These are phyloP conservation scores for Callaeas wilsoni DNA, from an alignment of 2,113 vertebrate genomes.

Conservation along the genomic window DNA sequence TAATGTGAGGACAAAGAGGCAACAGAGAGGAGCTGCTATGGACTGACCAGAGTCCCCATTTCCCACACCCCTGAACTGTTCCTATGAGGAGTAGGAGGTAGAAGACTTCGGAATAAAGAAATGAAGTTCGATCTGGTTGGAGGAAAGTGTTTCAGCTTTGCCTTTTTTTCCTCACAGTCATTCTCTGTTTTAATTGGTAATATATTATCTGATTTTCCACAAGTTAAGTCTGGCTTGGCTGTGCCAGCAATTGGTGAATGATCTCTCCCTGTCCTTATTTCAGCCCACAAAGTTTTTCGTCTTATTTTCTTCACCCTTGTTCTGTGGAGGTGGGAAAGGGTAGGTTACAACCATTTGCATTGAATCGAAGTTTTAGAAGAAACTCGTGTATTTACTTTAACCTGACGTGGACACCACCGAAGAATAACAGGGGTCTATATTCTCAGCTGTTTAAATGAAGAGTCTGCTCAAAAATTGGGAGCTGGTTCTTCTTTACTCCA, in stretches of 20 bases:
- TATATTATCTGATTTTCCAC: background rate
- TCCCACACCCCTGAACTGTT: rapidly evolving
- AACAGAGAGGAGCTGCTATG: background rate
- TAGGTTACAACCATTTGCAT: background rate
- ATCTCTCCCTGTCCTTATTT: background rate
- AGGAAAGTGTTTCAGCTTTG: background rate
- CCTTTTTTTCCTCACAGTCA: background rate
- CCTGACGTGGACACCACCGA: background rate
- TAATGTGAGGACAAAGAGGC: background rate
- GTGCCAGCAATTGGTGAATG: rapidly evolving
- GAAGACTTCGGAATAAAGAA: background rate
- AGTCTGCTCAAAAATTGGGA: background rate
- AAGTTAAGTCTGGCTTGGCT: background rate
- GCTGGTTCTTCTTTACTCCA: background rate
- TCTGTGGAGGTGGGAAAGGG: rapidly evolving
- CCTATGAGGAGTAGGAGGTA: rapidly evolving
- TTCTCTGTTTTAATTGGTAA: background rate
- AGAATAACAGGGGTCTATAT: background rate
- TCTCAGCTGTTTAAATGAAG: background rate
- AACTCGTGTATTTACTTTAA: background rate
- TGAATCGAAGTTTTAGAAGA: background rate
- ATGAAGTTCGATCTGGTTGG: rapidly evolving
- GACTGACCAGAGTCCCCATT: rapidly evolving
- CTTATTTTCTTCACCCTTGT: background rate
- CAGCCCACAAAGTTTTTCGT: rapidly evolving